A percentile compares a stretch with the other conserved stretches of the same genome.
Evolutionary conservation across 2,888 invertebrate species (phyloP).

Genomic region (Cordylochernes scorpioides): DNA sequence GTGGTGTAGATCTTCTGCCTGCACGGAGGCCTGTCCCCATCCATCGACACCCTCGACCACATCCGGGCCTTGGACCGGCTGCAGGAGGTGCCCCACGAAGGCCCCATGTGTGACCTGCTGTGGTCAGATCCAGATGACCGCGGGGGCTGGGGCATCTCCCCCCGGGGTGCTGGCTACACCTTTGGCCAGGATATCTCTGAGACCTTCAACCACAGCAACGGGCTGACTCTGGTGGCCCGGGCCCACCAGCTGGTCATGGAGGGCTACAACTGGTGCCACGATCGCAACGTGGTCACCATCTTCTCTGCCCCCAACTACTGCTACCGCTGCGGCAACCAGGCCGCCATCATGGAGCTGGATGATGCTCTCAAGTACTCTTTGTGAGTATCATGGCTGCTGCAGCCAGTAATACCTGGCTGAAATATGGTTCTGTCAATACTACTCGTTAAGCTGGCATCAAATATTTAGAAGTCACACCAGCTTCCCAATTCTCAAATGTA

Average conservation of each 20-base stretch:
- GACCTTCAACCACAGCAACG: conserved; percentile 99
- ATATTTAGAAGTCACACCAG: no score
- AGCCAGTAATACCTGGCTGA: no score
- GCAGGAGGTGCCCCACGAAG: conserved; percentile 65
- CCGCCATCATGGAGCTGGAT: conserved; percentile 98
- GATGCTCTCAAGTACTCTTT: conserved; percentile 99
- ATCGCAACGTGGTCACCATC: conserved; percentile 97
- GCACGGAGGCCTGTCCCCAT: conserved; percentile 92
- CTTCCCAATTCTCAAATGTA: no score
- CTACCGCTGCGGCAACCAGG: conserved; percentile 99
- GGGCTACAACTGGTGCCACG: conserved; percentile 60
- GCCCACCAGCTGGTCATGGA: conserved; percentile 99
- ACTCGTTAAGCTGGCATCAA: no score
- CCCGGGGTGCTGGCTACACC: conserved; percentile 96
- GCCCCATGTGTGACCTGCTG: conserved; percentile 97
- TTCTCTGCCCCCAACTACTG: conserved; percentile 99
- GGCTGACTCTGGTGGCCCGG: conserved; percentile 85
- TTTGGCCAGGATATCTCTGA: conserved; percentile 99
- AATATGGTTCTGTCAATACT: no score
- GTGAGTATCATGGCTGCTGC: no score
- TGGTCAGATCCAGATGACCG: conserved; percentile 99
- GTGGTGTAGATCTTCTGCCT: conserved; percentile 76
- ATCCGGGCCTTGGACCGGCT: conserved; percentile 91
- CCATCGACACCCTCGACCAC: conserved; percentile 96
- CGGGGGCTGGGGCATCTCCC: conserved; percentile 99